Conservation (phyloP, 2,797 vertebrate species). For the Synaphobranchus kaupii region DNA sequence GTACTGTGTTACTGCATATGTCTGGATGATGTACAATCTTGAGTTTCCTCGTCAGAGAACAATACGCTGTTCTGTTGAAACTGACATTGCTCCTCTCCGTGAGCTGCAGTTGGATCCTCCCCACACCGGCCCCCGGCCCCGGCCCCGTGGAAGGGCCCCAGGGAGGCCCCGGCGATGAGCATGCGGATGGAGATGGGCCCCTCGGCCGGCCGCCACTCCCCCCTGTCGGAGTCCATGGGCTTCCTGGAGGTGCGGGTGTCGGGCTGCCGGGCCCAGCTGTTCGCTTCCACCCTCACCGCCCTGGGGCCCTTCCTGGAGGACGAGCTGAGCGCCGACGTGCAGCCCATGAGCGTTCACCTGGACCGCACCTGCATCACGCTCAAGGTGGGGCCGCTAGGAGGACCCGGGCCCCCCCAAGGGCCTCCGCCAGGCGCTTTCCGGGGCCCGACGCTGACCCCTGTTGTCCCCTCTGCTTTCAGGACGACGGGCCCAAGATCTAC, state of each 20-base stretch:
- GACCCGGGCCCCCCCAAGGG: not conserved
- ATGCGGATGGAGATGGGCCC: slow-evolving; percentile 83
- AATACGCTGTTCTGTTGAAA: not conserved
- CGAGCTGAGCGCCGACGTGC: slow-evolving; percentile 81
- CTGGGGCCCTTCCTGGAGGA: slow-evolving; percentile 93
- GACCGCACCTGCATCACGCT: slow-evolving; percentile 79
- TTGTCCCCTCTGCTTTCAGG: slow-evolving; percentile 66
- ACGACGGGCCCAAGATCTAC: slow-evolving; percentile 86
- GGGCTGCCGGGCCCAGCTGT: slow-evolving; percentile 75
- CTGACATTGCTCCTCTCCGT: slow-evolving; percentile 26
- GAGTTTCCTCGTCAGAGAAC: not conserved
- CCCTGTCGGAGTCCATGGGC: slow-evolving; percentile 75
- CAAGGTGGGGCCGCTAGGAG: slow-evolving; percentile 71
- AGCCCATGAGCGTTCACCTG: slow-evolving; percentile 86
- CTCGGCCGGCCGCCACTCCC: slow-evolving; percentile 66
- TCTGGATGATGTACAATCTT: too few species aligned
- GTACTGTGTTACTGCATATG: too few species aligned
- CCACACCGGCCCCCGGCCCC: slow-evolving; percentile 40
- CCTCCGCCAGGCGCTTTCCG: not conserved
- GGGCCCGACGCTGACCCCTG: not conserved
- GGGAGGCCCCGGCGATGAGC: slow-evolving; percentile 64
- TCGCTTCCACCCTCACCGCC: slow-evolving; percentile 80
- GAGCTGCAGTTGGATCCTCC: slow-evolving; percentile 48
- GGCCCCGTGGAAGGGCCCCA: slow-evolving; percentile 17
- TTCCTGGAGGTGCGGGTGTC: slow-evolving; percentile 78